Conservation (phyloP, 2,888 invertebrate species). For the Aproaerema taeniolella region DNA sequence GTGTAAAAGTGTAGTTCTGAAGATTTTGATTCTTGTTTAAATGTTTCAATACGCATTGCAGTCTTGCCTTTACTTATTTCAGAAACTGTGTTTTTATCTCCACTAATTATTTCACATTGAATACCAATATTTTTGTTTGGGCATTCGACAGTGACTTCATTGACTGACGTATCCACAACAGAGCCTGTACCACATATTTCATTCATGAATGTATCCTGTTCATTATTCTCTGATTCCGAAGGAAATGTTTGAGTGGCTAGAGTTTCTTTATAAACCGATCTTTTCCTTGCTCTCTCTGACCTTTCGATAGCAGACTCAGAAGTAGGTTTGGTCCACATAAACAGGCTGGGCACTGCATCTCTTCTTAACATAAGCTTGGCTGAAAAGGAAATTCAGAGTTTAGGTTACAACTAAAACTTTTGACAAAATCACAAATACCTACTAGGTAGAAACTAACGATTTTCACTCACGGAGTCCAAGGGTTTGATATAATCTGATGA, state of each 20-base stretch:
- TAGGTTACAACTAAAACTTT: not conserved
- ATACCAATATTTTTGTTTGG: no score
- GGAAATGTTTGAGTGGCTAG: not conserved
- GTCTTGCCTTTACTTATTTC: no score
- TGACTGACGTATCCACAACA: not conserved
- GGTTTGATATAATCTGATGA: not conserved
- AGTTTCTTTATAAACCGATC: not conserved
- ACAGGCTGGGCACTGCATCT: slow-evolving; percentile 1
- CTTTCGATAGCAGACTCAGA: no score
- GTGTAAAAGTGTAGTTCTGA: not conserved
- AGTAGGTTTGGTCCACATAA: not conserved
- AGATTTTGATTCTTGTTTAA: not conserved
- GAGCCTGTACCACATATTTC: not conserved
- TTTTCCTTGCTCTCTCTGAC: not conserved
- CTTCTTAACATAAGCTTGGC: not conserved
- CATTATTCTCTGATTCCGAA: not conserved
- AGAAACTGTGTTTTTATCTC: no score
- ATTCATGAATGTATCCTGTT: not conserved
- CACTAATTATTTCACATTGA: no score
- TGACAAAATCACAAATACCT: not conserved
- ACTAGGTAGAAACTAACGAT: not conserved
- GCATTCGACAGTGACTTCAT: not conserved
- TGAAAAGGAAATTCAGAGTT: not conserved
- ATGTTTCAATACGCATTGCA: no score
- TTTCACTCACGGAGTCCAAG: not conserved